A percentile compares a stretch with the other conserved stretches of the same genome.
Conservation (phyloP, 1,140 invertebrate genomes). For the Platyscapa corneri region DNA sequence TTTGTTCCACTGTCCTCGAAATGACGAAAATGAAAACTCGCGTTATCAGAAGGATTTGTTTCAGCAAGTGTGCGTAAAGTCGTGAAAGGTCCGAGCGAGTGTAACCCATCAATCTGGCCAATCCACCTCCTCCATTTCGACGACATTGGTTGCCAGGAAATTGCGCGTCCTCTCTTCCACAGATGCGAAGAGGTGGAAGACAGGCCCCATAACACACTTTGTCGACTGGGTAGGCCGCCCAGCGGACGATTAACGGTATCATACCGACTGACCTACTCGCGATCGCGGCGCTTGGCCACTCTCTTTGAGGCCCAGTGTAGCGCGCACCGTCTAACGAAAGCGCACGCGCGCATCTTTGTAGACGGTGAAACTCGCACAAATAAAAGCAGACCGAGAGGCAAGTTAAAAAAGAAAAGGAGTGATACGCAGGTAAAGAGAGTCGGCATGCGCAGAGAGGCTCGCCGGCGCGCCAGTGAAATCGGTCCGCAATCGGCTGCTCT, state of each 20-base stretch:
- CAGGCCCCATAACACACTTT: constrained; percentile 33
- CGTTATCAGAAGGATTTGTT: not conserved
- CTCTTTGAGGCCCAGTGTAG: not conserved
- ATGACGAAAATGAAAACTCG: too few species aligned
- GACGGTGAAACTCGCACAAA: constrained; percentile 38
- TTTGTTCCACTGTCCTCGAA: too few species aligned
- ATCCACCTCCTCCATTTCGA: not conserved
- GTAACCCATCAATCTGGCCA: not conserved
- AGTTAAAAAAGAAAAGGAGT: not conserved
- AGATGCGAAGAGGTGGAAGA: not conserved
- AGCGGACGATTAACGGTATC: constrained; percentile 39
- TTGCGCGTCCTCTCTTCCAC: not conserved
- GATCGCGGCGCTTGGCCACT: not conserved
- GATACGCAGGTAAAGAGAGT: too few species aligned
- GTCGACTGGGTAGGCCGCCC: not conserved
- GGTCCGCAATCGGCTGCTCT: not conserved
- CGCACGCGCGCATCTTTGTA: not conserved
- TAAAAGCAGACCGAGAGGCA: not conserved
- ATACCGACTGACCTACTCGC: constrained; percentile 40
- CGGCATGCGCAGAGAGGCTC: not conserved
- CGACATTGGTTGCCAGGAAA: not conserved
- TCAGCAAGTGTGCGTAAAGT: not conserved
- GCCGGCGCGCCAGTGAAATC: constrained; percentile 15
- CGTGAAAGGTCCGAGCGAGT: not conserved
- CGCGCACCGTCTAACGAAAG: constrained; percentile 15